Evolutionary conservation across 92 coral and sea anemone genomes (phyloP), one percentile per base, ranked within the genome.

Genomic region (Siderastrea siderea): DNA sequence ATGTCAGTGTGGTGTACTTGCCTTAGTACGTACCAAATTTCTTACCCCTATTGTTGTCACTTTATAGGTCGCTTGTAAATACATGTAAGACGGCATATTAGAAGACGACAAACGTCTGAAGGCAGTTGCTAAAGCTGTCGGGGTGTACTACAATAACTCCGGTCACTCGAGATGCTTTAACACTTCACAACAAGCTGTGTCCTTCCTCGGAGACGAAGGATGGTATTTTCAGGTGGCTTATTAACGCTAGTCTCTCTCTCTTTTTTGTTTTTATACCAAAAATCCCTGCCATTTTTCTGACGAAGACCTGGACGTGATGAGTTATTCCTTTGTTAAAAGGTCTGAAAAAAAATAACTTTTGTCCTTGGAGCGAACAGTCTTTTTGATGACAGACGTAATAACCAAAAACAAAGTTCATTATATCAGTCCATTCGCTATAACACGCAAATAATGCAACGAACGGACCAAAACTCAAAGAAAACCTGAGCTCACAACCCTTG

Each of bases 131-230:
- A 71, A 88, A 6, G 99, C 98, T 17, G 98, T 91, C 12, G 98
- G 98, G n/a, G 98, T 90, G 51, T 98, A 98, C 75, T 95, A 95
- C 82, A 98, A 98, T 68, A 94, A 93, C 75, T 89, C 99, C 0
- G 98, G 98, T 47, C 83, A 90, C 58, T 90, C 98, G 15, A 94
- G 92, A 77, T 98, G 99, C 62, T 98, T 98, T 44, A 92, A 98
- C 75, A 93, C 93, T 49, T 93, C 91, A 84, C 98, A 95, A 44
- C 98, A 95, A 75, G 99, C 99, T 14, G 98, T 96, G 54, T 94
- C 96, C 63, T 92, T 84, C 82, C 90, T 98, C 12, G 99, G 99
- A 9, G 99, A 98, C 79, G 92, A 95, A 66, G 99, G 99, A 17
- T 98, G 99, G 99, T 81, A 89, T 71, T 98, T 98, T 61, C 99